Conservation (phyloP, 2,113 vertebrate species). For the Pogonocichla stellata region DNA sequence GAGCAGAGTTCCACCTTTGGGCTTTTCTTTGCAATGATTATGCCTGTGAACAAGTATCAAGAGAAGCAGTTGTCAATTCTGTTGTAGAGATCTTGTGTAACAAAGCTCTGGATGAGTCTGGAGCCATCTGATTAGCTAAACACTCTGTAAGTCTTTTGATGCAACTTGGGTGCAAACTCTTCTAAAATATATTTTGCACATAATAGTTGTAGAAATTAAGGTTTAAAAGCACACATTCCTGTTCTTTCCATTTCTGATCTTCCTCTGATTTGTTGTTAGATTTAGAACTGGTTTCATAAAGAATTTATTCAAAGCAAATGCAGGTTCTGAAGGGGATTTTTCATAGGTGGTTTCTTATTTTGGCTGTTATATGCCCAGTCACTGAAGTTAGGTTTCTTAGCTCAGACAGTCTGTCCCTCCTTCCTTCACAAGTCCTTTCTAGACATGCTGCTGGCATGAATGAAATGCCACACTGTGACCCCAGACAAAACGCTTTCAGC, state of each 20-base stretch:
- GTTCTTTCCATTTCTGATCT: background rate
- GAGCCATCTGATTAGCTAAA: background rate
- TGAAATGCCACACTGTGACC: background rate
- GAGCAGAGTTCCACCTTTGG: background rate
- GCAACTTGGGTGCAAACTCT: background rate
- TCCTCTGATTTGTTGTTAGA: background rate
- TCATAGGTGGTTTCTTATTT: background rate
- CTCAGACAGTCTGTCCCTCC: background rate
- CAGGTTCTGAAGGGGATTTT: background rate
- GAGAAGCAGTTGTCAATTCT: background rate
- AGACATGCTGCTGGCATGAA: accelerated
- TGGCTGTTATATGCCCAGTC: background rate
- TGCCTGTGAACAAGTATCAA: background rate
- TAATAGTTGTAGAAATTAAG: background rate
- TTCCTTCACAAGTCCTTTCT: background rate
- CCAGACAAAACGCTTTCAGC: background rate
- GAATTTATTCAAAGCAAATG: background rate
- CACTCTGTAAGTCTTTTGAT: background rate
- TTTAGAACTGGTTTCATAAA: background rate
- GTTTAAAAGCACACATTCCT: background rate
- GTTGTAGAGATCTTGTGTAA: background rate
- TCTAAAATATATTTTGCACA: background rate
- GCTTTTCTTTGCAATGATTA: background rate
- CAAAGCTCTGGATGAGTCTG: background rate
- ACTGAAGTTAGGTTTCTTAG: background rate